Percentiles rank a stretch among this genome's conserved stretches.
Evolutionary conservation across 2,113 vertebrate genomes (phyloP).

Genomic region (Electrona antarctica): DNA sequence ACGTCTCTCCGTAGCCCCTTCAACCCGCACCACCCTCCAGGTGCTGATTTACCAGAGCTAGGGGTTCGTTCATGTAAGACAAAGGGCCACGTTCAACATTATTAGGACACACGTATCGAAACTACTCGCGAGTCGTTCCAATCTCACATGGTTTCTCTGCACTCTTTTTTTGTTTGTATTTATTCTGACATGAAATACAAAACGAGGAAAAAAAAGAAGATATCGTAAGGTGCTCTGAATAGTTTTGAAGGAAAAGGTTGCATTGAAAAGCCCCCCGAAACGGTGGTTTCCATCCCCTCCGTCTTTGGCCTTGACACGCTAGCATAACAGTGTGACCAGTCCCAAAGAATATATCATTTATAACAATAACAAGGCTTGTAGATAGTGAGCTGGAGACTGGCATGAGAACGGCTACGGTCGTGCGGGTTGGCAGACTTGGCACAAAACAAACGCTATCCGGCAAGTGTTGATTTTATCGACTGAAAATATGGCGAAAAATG

Average conservation of each 20-base stretch:
- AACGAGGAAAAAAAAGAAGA: conserved; percentile 15
- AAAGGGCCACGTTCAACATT: conserved; percentile 21
- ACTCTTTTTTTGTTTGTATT: conserved; percentile 1
- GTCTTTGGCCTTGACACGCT: conserved; percentile 64
- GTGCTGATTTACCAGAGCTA: no score
- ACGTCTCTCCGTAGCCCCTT: no score
- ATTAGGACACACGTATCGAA: conserved; percentile 20
- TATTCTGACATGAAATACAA: conserved; percentile 8
- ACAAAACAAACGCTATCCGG: no score
- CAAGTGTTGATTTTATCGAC: background rate
- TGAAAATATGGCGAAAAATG: conserved; percentile 8
- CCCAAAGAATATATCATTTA: conserved; percentile 11
- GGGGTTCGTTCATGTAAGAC: conserved; percentile 14
- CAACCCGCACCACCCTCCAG: no score
- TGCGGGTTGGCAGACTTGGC: background rate
- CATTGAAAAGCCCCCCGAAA: conserved; percentile 17
- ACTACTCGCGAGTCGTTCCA: background rate
- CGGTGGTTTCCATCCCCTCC: background rate
- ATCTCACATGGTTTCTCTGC: background rate
- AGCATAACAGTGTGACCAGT: conserved; percentile 17
- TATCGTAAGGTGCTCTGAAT: conserved; percentile 41
- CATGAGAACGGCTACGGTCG: conserved; percentile 22
- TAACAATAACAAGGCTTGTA: conserved; percentile 14
- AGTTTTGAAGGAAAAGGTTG: conserved; percentile 14
- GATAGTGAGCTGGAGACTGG: background rate